These are phyloP conservation scores for Nicator chloris DNA, from an alignment of 2,113 vertebrate genomes.

Conservation along the genomic window DNA sequence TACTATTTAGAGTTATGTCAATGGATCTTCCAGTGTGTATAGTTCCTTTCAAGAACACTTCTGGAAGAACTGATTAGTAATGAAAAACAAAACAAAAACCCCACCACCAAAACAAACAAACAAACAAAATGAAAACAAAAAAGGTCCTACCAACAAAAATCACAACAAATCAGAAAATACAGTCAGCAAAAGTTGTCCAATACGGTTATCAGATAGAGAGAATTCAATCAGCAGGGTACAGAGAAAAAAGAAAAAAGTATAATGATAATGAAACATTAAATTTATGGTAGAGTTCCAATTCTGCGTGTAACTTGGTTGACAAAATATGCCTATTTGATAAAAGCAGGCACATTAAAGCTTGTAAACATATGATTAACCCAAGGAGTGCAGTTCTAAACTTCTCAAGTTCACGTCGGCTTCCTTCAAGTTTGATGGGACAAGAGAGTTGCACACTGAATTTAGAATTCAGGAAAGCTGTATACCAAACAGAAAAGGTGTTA, in stretches of 20 bases:
- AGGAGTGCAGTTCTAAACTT: neutral
- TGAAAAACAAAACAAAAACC: neutral
- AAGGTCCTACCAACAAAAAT: neutral
- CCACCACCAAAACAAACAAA: neutral
- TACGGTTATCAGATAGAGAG: neutral
- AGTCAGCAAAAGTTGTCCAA: neutral
- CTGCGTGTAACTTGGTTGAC: neutral
- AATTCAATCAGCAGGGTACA: neutral
- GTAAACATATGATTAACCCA: neutral
- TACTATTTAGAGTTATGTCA: neutral
- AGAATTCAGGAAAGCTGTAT: neutral
- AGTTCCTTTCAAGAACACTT: neutral
- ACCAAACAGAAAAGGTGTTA: neutral
- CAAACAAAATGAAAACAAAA: neutral
- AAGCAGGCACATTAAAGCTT: neutral
- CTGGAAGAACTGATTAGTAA: neutral
- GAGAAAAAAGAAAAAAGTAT: neutral
- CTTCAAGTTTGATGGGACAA: neutral
- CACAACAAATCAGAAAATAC: neutral
- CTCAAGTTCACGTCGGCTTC: neutral
- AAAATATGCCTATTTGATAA: neutral
- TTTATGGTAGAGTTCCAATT: neutral
- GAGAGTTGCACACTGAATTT: neutral
- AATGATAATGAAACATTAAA: neutral
- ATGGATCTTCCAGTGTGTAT: neutral